phyloP scores from a whole-genome alignment of 2,113 vertebrate species.

The Oncorhynchus masou region DNA sequence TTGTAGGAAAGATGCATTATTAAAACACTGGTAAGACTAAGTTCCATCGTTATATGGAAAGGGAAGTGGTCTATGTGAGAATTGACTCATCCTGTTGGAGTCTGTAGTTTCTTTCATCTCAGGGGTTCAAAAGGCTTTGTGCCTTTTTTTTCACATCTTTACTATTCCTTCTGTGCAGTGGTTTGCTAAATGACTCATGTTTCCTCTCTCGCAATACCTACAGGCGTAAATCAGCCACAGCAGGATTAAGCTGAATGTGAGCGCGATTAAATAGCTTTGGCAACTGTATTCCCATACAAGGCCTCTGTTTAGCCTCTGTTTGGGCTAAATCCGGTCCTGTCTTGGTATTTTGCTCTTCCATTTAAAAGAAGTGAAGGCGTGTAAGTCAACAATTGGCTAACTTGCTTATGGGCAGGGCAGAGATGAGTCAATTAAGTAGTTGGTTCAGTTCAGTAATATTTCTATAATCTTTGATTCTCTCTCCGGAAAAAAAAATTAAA shows the following conservation, averaged over 20 bases:
- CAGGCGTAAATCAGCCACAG: conserved; percentile 59
- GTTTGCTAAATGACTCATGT: conserved; percentile 59
- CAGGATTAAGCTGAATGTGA: conserved; percentile 63
- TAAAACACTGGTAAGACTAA: too few relatives aligned
- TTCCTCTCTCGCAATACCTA: conserved; percentile 53
- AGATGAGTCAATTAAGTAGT: neutral
- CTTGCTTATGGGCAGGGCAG: conserved; percentile 3
- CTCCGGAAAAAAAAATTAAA: neutral
- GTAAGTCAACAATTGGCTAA: neutral
- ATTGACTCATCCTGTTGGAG: too few relatives aligned
- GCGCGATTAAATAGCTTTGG: conserved; percentile 68
- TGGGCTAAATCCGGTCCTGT: conserved; percentile 40
- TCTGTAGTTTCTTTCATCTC: conserved; percentile 21
- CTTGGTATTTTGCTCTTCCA: conserved; percentile 21
- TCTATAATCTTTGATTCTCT: neutral
- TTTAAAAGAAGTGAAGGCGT: conserved; percentile 54
- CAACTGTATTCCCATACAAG: conserved; percentile 59
- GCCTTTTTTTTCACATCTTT: neutral
- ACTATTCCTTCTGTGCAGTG: conserved; percentile 4
- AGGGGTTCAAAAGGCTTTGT: conserved; percentile 26
- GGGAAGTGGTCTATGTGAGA: neutral
- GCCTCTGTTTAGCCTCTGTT: neutral
- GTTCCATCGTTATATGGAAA: neutral
- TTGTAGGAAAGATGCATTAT: too few relatives aligned
- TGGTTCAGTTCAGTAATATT: neutral